phyloP scores from a whole-genome alignment of 2,113 vertebrate genomes.

The Perca fluviatilis region DNA sequence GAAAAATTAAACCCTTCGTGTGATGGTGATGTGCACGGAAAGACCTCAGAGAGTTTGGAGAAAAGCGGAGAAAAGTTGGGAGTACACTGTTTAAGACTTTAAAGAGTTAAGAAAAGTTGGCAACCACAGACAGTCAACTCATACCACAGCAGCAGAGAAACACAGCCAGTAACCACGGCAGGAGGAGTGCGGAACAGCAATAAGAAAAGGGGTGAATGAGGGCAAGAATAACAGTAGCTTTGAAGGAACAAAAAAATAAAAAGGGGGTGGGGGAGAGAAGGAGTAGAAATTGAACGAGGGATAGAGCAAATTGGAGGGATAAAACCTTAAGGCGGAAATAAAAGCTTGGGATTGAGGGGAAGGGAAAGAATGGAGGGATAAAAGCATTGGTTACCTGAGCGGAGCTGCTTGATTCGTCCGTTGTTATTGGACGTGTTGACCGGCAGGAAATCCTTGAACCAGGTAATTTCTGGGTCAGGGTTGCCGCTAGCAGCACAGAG shows the following conservation, averaged over 20 bases:
- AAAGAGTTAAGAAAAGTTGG: constrained; percentile 63
- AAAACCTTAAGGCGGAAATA: constrained; percentile 31
- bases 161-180: constrained; percentile 69
- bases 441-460: constrained; percentile 99
- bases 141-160: constrained; percentile 63
- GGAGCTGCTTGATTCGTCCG: constrained; percentile 97
- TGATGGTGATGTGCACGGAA: constrained; percentile 75
- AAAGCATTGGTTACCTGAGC: constrained; percentile 90
- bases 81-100: constrained; percentile 54
- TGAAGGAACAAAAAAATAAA: constrained; percentile 45
- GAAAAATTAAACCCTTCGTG: constrained; percentile 38
- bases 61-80: constrained; percentile 50
- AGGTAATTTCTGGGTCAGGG: constrained; percentile 98
- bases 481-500: constrained; percentile 97
- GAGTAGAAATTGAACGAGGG: constrained; percentile 32
- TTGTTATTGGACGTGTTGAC: constrained; percentile 98
- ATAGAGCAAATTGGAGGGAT: constrained; percentile 36
- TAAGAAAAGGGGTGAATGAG: constrained; percentile 59
- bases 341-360: constrained; percentile 35
- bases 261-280: constrained; percentile 8
- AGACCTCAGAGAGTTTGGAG: constrained; percentile 71
- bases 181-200: constrained; percentile 52
- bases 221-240: constrained; percentile 57
- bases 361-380: constrained; percentile 4
- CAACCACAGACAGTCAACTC: constrained; percentile 65